Conservation (phyloP, 2,888 invertebrate genomes). For the Tenodera sinensis region DNA sequence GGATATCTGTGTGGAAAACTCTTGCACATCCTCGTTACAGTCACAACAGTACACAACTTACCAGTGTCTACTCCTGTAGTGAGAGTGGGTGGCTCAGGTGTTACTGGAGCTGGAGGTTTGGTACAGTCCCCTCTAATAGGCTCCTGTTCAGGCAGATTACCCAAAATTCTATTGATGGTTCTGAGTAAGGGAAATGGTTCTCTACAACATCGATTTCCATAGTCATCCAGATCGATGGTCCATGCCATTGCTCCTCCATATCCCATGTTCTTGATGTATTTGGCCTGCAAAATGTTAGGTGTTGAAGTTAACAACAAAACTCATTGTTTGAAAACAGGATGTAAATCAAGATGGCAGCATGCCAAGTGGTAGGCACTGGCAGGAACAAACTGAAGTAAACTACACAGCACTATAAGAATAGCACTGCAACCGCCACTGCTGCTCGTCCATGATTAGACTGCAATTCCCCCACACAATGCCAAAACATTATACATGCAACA, state of each 20-base stretch:
- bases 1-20: no score
- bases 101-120: conserved; percentile 66
- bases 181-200: conserved; percentile 75
- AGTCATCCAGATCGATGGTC: conserved; percentile 87
- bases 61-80: conserved; percentile 64
- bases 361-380: no score
- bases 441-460: no score
- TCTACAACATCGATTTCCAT: conserved; percentile 68
- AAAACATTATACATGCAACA: no score
- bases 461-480: no score
- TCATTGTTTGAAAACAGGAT: no score
- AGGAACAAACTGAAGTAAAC: no score
- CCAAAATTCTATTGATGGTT: conserved; percentile 73
- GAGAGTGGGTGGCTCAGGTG: conserved; percentile 71
- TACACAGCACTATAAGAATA: no score
- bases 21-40: no score
- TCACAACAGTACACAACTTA: no score
- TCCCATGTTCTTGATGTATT: conserved; percentile 68
- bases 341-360: no score
- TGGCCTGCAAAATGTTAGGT: conserved; percentile 48
- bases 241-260: conserved; percentile 82
- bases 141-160: conserved; percentile 42
- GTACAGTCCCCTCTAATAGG: conserved; percentile 59
- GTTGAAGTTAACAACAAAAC: not conserved
- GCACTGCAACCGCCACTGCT: no score